Evolutionary conservation across 2,113 vertebrate genomes (phyloP).

Genomic region (Muscicapa adusta): DNA sequence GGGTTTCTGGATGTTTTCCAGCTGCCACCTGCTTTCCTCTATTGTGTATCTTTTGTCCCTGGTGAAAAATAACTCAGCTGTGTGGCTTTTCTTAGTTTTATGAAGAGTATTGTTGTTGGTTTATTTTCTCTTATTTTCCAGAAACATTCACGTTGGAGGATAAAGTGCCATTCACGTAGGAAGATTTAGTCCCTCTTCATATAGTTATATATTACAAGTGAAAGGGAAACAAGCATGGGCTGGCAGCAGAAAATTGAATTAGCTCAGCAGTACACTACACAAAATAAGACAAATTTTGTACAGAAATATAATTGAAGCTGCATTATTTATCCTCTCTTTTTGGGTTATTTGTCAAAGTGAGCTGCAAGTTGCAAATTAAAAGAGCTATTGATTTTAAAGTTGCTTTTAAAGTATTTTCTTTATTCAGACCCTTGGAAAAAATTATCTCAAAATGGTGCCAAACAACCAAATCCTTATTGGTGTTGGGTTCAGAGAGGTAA

Average conservation of each 20-base stretch:
- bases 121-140: slow-evolving; percentile 27
- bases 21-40: not conserved
- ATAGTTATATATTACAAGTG: slow-evolving; percentile 47
- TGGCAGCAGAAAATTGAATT: slow-evolving; percentile 67
- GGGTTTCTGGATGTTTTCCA: not conserved
- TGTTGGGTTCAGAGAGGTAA: not conserved
- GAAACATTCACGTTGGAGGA: not conserved
- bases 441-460: slow-evolving; percentile 24
- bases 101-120: not conserved
- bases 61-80: not conserved
- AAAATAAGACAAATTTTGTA: slow-evolving; percentile 67
- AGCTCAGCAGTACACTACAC: slow-evolving; percentile 40
- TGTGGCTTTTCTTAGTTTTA: not conserved
- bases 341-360: slow-evolving; percentile 43
- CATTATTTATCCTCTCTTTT: slow-evolving; percentile 46
- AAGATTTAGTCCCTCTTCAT: slow-evolving; percentile 58
- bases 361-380: slow-evolving; percentile 56
- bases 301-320: slow-evolving; percentile 61
- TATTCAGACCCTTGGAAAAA: slow-evolving; percentile 27
- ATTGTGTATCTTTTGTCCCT: not conserved
- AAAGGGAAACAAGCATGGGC: slow-evolving; percentile 46
- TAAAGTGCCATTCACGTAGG: slow-evolving; percentile 12
- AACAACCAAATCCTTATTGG: not conserved
- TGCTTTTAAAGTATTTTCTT: slow-evolving; percentile 53
- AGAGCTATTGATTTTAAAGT: slow-evolving; percentile 56